Evolutionary conservation across 2,888 invertebrate genomes (phyloP), one percentile per base, ranked within the genome.

Genomic region (Shargacucullia verbasci): DNA sequence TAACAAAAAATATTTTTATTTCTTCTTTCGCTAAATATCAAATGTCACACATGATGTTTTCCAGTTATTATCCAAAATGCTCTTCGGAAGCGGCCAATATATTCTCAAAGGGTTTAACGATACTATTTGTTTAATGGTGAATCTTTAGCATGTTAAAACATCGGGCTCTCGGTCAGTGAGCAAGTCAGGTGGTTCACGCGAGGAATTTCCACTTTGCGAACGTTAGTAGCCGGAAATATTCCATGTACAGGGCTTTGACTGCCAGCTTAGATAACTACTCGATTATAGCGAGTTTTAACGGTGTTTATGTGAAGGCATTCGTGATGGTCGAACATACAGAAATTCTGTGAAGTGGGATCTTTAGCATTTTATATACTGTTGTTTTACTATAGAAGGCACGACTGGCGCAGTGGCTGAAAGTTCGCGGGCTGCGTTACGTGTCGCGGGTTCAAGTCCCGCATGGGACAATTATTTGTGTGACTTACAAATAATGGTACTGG

Each of bases 131-230:
- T 81, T 83, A 70, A 78, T 68, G 70, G 81, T 14, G 39, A 68
- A 83, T 82, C 84, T 84, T 83, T 81, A 80, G 81, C 80, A 80
- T 78, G 79, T 80, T 76, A 76, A 79, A 84, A 80, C 76, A 80
- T 80, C 78, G 29, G 80, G 72, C 82, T 79, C 48, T 65, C 77
- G 85, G 84, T 82, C 85, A 82, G 81, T 76, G 53, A 82, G 67
- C 66, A 53, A 78, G 80, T 73, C 77, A 80, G 76, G 78, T 79
- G 78, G 76, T 82, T 76, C 78, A 77, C 78, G 81, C 53, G 53
- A 81, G 84, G 88, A 86, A 90, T 90, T 89, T 88, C 83, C 82
- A 85, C 88, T 88, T 84, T 83, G 80, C 80, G 70, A 79, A 81
- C 79, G 79, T 79, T 80, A 76, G 74, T 75, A 58, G 70, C 73